Base-by-base conservation (phyloP, 2,113 vertebrate genomes). In the Ameiurus melas region DNA sequence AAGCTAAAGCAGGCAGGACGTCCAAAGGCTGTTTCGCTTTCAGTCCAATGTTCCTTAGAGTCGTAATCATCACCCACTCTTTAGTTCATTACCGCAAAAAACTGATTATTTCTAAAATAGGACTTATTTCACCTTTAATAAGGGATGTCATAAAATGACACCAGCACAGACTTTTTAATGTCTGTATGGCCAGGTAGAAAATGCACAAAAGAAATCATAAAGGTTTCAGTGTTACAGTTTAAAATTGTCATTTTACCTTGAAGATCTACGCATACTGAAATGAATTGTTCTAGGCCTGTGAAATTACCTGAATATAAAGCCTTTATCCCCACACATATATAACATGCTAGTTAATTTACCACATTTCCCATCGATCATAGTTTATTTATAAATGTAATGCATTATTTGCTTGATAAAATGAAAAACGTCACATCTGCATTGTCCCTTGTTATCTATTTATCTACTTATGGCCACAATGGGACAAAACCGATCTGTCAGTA, bases 401-500 rank as follows among this genome's bases (percentile, higher is more conserved):
- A 30, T 79, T 53, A 30, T 30, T 79, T 79, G 47, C 27, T 33
- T 55, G 47, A 14, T 36, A 17, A 33, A 77, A 77, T 51, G 6
- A 25, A 77, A 43, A 85, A 77, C 9, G 0, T 47, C 16, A 8
- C 30, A 33, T 36, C 51, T 8, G 33, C 9, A 30, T 39, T 64
- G 17, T 33, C 30, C 55, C 25, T 77, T 64, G 57, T 8, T 22
- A 64, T 77, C 12, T 47, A 53, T 22, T 17, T 64, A 80, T 80
- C 51, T 66, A 57, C 19, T n/a, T 78, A 58, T 17, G 1, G 78
- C 3, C 33, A 3, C 4, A 53, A 81, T 62, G 33, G 53, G 53
- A 57, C n/a, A 71, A 77, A 60, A 83, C 9, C 4, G 22, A 71
- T 64, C 17, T 47, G 71, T 84, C 90, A 86, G 85, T 80, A 91